Base-by-base conservation (phyloP, 2,888 invertebrate species). In the Drosophila mimica region DNA sequence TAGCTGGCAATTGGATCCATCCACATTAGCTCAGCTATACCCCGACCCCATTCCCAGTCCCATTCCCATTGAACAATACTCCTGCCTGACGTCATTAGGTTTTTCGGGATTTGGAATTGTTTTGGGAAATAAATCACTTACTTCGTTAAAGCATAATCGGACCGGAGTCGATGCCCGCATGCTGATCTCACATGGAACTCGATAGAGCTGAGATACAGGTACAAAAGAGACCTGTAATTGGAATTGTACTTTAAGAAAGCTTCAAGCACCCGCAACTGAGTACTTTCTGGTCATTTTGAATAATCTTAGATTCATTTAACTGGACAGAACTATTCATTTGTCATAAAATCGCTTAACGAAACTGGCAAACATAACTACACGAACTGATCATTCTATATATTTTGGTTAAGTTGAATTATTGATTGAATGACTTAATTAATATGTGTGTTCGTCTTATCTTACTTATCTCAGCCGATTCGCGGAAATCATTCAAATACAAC, bases 61-160 rank as follows among this genome's bases (percentile, higher is more conserved):
- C 28, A 31, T 4, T 46, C 9, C 17, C 33, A 53, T 31, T 65
- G n/a, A 13, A n/a, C 64, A 51, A 17, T 64, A 40, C 9, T 43
- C 51, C 49, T 40, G 51, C 30, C 74, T 80, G 82, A 66, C 72
- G 65, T 79, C 80, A 80, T 83, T 71, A 70, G 70, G 34, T 66
- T 57, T 58, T 58, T 74, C 66, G 70, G 70, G 64, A 70, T 68
- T 70, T 56, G 52, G 71, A 74, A 80, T 80, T 71, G 66, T 66
- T 72, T 56, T 56, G 49, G 60, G 70, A 84, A 80, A 85, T 83
- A 85, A 83, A 84, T 88, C 85, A 84, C 85, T 77, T 60, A 62
- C 58, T 82, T 87, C 79, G 76, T 87, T 84, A 81, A 70, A 81
- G 69, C 83, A 80, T 76, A 79, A 82, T 79, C 71, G 66, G 43